Conservation (phyloP, 1,140 invertebrate genomes). For the Eumeta japonica region DNA sequence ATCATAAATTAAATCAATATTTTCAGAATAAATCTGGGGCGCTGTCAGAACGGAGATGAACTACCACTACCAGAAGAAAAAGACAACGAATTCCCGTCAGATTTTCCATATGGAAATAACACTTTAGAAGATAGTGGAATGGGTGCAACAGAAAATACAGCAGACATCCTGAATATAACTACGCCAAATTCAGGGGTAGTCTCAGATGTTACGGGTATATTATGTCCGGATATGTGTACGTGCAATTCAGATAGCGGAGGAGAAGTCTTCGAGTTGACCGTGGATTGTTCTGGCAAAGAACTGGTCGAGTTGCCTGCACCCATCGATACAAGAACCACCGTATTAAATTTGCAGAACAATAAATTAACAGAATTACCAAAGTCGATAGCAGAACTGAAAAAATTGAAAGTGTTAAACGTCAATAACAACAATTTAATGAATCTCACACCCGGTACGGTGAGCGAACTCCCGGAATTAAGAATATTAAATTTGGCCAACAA, state of each 20-base stretch:
- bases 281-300: constrained; percentile 38
- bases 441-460: constrained; percentile 33
- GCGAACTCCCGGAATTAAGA: constrained; percentile 44
- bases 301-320: constrained; percentile 35
- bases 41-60: constrained; percentile 33
- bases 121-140: constrained; percentile 33
- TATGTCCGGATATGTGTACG: constrained; percentile 38
- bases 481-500: constrained; percentile 48
- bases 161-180: constrained; percentile 18
- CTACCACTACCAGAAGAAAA: constrained; percentile 33
- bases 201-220: too few species aligned
- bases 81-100: constrained; percentile 38
- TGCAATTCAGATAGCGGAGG: constrained; percentile 38
- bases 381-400: constrained; percentile 44
- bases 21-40: constrained; percentile 34
- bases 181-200: too few species aligned
- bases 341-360: constrained; percentile 55
- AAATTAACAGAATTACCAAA: constrained; percentile 54
- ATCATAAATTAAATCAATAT: constrained; percentile 18
- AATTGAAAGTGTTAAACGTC: constrained; percentile 50
- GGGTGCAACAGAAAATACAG: constrained; percentile 21
- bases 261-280: constrained; percentile 24
- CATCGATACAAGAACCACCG: constrained; percentile 32
- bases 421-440: constrained; percentile 53
- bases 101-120: constrained; percentile 23